Evolutionary conservation across 2,888 invertebrate species (phyloP).

Genomic region (Caenorhabditis sp.): DNA sequence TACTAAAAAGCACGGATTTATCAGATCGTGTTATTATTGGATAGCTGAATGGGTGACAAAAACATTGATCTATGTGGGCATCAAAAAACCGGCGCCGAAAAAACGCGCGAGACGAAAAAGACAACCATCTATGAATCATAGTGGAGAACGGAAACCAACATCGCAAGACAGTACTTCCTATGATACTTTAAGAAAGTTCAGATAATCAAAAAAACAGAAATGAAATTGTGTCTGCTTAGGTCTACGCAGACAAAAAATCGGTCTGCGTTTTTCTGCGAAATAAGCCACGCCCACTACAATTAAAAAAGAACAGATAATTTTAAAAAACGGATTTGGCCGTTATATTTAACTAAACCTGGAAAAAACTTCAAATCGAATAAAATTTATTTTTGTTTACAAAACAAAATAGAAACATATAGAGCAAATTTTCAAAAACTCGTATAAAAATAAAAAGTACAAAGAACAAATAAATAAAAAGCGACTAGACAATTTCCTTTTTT

Average conservation of each 20-base stretch:
- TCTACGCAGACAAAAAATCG: no score
- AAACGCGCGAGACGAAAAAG: background rate
- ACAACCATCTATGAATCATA: background rate
- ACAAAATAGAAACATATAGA: background rate
- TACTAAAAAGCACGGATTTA: background rate
- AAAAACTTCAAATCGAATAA: background rate
- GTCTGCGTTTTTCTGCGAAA: no score
- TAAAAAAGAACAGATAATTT: background rate
- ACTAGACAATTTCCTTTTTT: background rate
- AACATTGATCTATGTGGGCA: background rate
- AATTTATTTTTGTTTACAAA: background rate
- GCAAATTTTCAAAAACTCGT: background rate
- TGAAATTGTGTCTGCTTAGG: no score
- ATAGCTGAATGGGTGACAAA: background rate
- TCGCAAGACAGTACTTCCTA: no score
- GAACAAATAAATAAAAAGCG: background rate
- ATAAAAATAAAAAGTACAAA: background rate
- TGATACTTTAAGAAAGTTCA: no score
- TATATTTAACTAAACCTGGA: background rate
- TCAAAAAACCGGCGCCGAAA: background rate
- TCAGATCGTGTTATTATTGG: background rate
- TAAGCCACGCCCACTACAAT: no score
- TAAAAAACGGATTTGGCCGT: background rate
- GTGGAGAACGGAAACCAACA: no score
- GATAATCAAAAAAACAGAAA: no score